These are phyloP conservation scores for Hirtodrosophila duncani DNA, from an alignment of 2,888 invertebrate genomes.

Conservation along the genomic window DNA sequence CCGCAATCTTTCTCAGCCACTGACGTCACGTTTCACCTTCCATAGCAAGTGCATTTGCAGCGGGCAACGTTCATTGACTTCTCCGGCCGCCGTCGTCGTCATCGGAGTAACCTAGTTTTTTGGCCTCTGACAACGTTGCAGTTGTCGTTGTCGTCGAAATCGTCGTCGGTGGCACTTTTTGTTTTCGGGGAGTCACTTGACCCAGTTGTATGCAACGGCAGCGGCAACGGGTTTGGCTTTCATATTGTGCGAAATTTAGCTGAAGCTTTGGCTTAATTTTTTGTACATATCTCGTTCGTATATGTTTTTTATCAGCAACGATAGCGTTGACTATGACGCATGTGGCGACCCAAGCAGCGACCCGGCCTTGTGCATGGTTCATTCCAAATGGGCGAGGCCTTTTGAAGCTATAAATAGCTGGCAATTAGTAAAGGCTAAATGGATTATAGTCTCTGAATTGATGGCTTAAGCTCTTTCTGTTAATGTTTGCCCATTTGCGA, in stretches of 20 bases:
- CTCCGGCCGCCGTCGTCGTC: slow-evolving; percentile 24
- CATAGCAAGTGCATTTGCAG: slow-evolving; percentile 59
- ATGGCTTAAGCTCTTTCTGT: too few species aligned
- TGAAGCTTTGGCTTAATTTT: slow-evolving; percentile 17
- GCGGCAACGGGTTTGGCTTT: slow-evolving; percentile 30
- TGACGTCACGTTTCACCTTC: slow-evolving; percentile 76
- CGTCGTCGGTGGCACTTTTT: slow-evolving; percentile 24
- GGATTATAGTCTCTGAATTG: slow-evolving; percentile 7
- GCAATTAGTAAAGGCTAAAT: slow-evolving; percentile 23
- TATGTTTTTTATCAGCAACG: slow-evolving; percentile 39
- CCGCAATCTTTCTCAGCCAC: slow-evolving; percentile 18
- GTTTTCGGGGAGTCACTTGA: slow-evolving; percentile 49
- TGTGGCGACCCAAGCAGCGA: slow-evolving; percentile 53
- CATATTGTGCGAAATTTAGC: slow-evolving; percentile 19
- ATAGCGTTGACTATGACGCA: slow-evolving; percentile 50
- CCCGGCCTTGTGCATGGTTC: slow-evolving; percentile 21
- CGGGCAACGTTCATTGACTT: slow-evolving; percentile 53
- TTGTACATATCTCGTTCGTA: slow-evolving; percentile 8
- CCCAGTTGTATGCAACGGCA: slow-evolving; percentile 33
- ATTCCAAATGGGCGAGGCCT: slow-evolving; percentile 27
- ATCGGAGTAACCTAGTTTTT: slow-evolving; percentile 31
- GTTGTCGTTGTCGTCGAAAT: slow-evolving; percentile 11
- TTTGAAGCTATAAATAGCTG: slow-evolving; percentile 17
- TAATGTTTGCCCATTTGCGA: too few species aligned
- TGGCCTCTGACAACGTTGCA: neutral